phyloP scores from a whole-genome alignment of 2,797 vertebrate genomes.

The Megalops cyprinoides region DNA sequence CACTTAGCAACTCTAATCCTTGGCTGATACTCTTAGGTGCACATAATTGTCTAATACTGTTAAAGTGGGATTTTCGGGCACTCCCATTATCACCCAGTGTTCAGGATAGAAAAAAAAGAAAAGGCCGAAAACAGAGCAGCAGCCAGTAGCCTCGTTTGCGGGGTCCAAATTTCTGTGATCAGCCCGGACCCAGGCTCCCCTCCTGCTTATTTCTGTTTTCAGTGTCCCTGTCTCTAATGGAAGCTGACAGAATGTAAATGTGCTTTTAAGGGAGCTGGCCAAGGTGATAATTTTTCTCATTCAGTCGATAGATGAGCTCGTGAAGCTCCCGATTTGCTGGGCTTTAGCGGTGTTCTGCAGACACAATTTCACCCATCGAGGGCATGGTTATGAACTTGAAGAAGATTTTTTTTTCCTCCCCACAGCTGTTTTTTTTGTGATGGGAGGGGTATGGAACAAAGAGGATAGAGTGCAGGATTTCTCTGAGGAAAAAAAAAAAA shows the following conservation, averaged over 20 bases:
- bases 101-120: slow-evolving; percentile 56
- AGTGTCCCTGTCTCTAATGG: slow-evolving; percentile 80
- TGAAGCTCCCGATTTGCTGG: slow-evolving; percentile 78
- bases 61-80: slow-evolving; percentile 63
- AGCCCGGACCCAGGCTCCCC: slow-evolving; percentile 68
- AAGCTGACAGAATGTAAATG: slow-evolving; percentile 98
- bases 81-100: slow-evolving; percentile 68
- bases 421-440: not conserved
- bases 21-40: slow-evolving; percentile 62
- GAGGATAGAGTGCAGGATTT: not conserved
- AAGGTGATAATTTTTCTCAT: slow-evolving; percentile 94
- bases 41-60: slow-evolving; percentile 68
- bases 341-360: slow-evolving; percentile 77
- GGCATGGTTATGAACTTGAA: slow-evolving; percentile 74
- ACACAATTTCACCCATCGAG: slow-evolving; percentile 78
- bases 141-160: slow-evolving; percentile 67
- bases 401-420: slow-evolving; percentile 52
- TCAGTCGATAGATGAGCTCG: slow-evolving; percentile 90
- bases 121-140: slow-evolving; percentile 55
- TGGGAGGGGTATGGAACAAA: too few species aligned
- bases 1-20: slow-evolving; percentile 67
- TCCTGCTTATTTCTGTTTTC: slow-evolving; percentile 74
- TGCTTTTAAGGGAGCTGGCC: slow-evolving; percentile 90
- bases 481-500: not conserved
- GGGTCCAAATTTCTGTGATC: slow-evolving; percentile 67